Conservation (phyloP, 1,140 invertebrate species). For the Cotesia chilonis region DNA sequence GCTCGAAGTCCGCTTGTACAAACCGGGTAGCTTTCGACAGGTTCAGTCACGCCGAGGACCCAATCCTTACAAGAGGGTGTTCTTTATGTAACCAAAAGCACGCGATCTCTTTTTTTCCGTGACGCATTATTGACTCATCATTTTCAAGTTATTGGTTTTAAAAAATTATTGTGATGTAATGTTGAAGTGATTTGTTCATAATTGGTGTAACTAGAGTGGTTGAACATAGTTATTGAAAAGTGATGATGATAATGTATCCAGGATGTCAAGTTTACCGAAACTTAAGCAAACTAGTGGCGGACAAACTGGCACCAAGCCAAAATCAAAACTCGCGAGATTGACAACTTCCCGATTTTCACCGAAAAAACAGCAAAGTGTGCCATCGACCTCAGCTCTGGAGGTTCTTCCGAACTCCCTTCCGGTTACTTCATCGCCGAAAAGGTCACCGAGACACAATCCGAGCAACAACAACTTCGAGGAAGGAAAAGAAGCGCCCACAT, state of each 20-base stretch:
- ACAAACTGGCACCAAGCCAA: slow-evolving; percentile 51
- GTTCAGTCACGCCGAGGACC: slow-evolving; percentile 56
- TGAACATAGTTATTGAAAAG: not conserved
- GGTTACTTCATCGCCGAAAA: slow-evolving; percentile 37
- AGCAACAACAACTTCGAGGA: not conserved
- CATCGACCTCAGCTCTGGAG: slow-evolving; percentile 33
- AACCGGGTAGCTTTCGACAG: slow-evolving; percentile 44
- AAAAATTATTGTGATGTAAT: not conserved
- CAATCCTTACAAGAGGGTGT: slow-evolving; percentile 45
- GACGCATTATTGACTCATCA: not conserved
- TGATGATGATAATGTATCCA: slow-evolving; percentile 35
- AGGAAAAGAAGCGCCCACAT: no score
- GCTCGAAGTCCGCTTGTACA: slow-evolving; percentile 27
- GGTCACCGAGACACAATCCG: slow-evolving; percentile 35
- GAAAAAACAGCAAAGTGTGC: slow-evolving; percentile 38
- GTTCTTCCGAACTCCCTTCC: not conserved
- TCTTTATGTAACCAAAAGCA: slow-evolving; percentile 8
- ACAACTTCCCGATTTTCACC: slow-evolving; percentile 41
- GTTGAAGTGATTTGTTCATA: no score
- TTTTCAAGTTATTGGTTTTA: not conserved
- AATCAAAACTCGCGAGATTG: slow-evolving; percentile 47
- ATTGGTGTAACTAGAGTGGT: slow-evolving; percentile 3
- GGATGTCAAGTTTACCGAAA: slow-evolving; percentile 50
- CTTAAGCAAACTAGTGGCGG: slow-evolving; percentile 42
- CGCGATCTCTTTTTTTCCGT: slow-evolving; percentile 18